A percentile compares a stretch with the other conserved stretches of the same genome.
Conservation (phyloP, 2,888 invertebrate genomes). For the Nesidiocoris tenuis region DNA sequence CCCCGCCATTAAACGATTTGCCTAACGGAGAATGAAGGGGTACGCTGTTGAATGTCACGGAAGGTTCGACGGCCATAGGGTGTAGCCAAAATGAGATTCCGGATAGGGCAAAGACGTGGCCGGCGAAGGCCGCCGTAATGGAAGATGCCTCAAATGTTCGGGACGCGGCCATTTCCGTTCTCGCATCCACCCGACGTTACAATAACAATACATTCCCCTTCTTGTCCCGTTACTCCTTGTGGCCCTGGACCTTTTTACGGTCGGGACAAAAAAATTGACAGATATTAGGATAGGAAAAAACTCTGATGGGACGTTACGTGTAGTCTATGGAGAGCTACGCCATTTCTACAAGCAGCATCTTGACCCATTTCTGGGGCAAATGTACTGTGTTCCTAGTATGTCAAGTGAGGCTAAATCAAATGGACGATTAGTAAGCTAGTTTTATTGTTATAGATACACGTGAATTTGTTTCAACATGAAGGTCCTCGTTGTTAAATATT, state of each 20-base stretch:
- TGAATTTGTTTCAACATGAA: no score
- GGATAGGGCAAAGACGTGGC: neutral
- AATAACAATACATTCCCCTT: neutral
- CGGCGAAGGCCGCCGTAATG: neutral
- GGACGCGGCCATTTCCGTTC: neutral
- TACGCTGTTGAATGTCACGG: neutral
- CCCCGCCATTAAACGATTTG: neutral
- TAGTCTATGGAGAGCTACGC: no score
- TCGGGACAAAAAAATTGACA: neutral
- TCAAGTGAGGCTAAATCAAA: no score
- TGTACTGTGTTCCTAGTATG: no score
- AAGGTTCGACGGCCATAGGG: neutral
- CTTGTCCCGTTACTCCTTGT: neutral
- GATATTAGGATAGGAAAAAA: neutral
- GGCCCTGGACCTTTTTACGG: neutral
- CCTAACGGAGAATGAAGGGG: neutral
- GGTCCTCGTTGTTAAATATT: no score
- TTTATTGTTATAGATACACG: no score
- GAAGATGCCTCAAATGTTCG: neutral
- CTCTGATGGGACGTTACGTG: no score
- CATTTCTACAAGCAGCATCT: no score
- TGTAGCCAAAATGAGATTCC: neutral
- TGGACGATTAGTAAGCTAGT: no score
- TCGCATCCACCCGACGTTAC: neutral
- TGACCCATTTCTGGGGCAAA: no score